A percentile compares a stretch with the other conserved stretches of the same genome.
Conservation (phyloP, 1,140 invertebrate genomes). For the Nasonia giraulti region DNA sequence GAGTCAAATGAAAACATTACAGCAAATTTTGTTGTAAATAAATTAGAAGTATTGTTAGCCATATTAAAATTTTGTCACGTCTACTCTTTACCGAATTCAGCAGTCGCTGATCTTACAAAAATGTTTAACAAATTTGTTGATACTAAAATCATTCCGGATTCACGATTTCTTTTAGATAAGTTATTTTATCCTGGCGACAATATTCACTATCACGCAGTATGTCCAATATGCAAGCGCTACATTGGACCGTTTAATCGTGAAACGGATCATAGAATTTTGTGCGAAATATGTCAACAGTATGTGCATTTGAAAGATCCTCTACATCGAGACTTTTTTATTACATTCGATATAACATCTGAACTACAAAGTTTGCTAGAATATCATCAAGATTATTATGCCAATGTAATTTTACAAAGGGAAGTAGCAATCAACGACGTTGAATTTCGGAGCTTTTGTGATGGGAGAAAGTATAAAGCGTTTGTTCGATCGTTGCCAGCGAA, state of each 20-base stretch:
- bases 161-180: conserved; percentile 50
- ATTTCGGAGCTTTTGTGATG: conserved; percentile 45
- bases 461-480: conserved; percentile 28
- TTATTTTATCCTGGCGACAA: conserved; percentile 46
- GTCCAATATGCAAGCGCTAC: conserved; percentile 30
- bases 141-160: conserved; percentile 32
- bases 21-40: neutral
- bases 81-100: neutral
- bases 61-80: neutral
- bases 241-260: too few relatives aligned
- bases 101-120: conserved; percentile 32
- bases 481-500: conserved; percentile 2
- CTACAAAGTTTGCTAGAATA: conserved; percentile 38
- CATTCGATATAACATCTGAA: conserved; percentile 29
- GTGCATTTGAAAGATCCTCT: conserved; percentile 46
- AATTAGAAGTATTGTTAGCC: neutral
- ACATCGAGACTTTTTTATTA: conserved; percentile 52
- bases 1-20: too few relatives aligned
- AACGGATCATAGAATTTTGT: too few relatives aligned
- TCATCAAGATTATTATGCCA: conserved; percentile 40
- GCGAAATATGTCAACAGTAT: neutral
- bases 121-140: conserved; percentile 8
- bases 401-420: conserved; percentile 18
- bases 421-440: neutral
- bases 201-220: conserved; percentile 51